phyloP scores from a whole-genome alignment of 2,797 vertebrate genomes.

The Rousettus madagascariensis region DNA sequence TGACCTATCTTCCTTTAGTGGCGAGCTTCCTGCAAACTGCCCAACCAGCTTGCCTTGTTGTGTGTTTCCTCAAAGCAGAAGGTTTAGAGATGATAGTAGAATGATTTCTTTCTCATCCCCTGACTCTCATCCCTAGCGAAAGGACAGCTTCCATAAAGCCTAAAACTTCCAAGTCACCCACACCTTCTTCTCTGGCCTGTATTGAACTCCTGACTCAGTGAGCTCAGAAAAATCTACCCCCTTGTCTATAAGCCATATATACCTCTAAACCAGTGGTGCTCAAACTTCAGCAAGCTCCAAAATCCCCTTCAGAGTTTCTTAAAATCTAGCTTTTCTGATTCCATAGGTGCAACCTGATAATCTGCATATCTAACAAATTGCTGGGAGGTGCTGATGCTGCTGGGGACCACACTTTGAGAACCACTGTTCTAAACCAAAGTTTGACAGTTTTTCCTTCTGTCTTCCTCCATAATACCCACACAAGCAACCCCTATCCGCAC shows the following conservation, averaged over 20 bases:
- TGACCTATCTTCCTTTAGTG: background rate
- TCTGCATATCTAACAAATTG: background rate
- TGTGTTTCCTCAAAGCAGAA: background rate
- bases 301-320: background rate
- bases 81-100: background rate
- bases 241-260: background rate
- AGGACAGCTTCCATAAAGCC: background rate
- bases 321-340: background rate
- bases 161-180: background rate
- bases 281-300: background rate
- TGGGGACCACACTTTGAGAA: background rate
- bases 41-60: background rate
- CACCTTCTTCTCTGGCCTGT: background rate
- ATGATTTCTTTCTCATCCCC: background rate
- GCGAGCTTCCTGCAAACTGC: background rate
- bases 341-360: background rate
- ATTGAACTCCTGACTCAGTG: background rate
- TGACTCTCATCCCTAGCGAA: background rate
- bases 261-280: background rate
- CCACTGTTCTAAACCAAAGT: background rate
- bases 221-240: background rate
- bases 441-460: background rate
- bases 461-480: background rate
- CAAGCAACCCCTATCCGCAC: background rate
- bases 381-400: too few species aligned